phyloP scores from a whole-genome alignment of 2,888 invertebrate genomes.

The Oligia latruncula region DNA sequence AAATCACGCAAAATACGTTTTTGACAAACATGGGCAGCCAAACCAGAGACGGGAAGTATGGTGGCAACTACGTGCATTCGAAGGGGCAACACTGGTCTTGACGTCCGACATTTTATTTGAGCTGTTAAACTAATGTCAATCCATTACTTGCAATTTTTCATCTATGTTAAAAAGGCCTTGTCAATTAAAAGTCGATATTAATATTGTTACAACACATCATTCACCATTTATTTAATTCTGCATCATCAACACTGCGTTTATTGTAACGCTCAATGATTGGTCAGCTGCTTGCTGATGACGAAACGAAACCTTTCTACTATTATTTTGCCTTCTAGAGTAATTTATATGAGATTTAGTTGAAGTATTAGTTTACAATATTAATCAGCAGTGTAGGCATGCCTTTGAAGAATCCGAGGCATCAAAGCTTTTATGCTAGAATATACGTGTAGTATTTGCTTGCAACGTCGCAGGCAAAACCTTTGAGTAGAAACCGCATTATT shows the following conservation, averaged over 20 bases:
- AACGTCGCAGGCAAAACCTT: background rate
- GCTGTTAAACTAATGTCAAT: background rate
- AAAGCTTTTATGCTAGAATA: background rate
- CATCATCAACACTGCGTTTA: background rate
- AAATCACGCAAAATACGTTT: background rate
- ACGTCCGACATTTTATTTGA: background rate
- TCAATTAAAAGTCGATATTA: background rate
- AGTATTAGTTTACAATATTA: background rate
- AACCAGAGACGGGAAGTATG: background rate
- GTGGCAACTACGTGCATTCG: background rate
- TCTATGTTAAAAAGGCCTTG: background rate
- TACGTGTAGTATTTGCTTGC: background rate
- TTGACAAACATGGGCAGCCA: background rate
- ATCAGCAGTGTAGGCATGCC: background rate
- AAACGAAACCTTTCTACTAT: background rate
- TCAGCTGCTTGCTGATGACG: background rate
- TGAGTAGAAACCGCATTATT: background rate
- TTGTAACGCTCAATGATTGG: background rate
- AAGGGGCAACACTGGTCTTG: background rate
- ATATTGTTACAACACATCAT: background rate
- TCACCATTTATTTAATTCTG: background rate
- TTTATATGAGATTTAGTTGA: background rate
- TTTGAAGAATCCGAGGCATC: background rate
- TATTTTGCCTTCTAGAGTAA: background rate
- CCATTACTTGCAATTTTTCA: background rate